A percentile compares a stretch with the other conserved stretches of the same genome.
Evolutionary conservation across 2,888 invertebrate genomes (phyloP).

Genomic region (Callyntrura guangdongensis): DNA sequence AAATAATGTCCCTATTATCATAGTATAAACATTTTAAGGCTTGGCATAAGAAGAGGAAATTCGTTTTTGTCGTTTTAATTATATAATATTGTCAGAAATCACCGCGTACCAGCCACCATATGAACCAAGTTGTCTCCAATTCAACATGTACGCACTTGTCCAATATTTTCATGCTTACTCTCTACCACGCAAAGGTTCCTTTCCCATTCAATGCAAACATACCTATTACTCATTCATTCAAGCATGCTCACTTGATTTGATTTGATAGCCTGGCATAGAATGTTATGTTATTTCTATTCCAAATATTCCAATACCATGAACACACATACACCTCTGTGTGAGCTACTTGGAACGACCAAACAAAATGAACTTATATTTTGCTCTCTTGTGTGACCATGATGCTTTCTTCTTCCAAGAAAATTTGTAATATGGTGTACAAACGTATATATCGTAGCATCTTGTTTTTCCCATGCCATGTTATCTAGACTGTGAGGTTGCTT

Average conservation of each 20-base stretch:
- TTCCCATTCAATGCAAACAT: not conserved
- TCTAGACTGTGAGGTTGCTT: not conserved
- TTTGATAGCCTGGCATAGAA: conserved; percentile 6
- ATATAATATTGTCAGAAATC: too few relatives aligned
- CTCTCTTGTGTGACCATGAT: not conserved
- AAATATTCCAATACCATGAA: too few relatives aligned
- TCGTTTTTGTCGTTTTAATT: too few relatives aligned
- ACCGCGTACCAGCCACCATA: too few relatives aligned
- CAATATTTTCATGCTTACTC: too few relatives aligned
- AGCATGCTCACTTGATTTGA: conserved; percentile 31
- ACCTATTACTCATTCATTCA: conserved; percentile 42
- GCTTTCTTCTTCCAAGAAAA: not conserved
- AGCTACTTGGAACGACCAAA: not conserved
- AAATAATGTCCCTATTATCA: too few relatives aligned
- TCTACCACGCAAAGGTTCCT: too few relatives aligned
- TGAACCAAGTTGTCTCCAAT: too few relatives aligned
- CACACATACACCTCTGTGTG: not conserved
- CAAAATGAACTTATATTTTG: not conserved
- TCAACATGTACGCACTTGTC: too few relatives aligned
- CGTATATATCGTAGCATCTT: conserved; percentile 2
- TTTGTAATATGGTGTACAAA: too few relatives aligned
- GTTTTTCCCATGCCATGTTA: conserved; percentile 2
- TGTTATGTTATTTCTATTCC: not conserved
- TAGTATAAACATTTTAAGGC: too few relatives aligned
- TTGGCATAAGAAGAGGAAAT: too few relatives aligned